Percentiles rank a stretch among this genome's conserved stretches.
These are phyloP conservation scores for Euplexia lucipara DNA, from an alignment of 2,888 invertebrate species.

Conservation along the genomic window DNA sequence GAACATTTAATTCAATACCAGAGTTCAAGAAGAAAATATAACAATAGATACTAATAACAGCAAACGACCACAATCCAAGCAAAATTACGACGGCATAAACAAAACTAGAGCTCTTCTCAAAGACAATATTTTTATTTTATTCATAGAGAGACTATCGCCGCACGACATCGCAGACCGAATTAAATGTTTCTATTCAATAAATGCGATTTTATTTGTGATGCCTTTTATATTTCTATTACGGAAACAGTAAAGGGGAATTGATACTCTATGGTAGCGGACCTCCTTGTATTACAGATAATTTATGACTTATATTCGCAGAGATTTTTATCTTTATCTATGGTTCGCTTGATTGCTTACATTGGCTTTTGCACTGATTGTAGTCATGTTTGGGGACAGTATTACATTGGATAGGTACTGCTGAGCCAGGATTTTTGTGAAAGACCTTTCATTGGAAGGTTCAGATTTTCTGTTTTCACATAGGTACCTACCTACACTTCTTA, in stretches of 20 bases:
- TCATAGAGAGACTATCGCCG: conserved; percentile 76
- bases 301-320: conserved; percentile 79
- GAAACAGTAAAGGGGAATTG: conserved; percentile 77
- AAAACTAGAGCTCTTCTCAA: conserved; percentile 53
- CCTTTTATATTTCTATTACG: conserved; percentile 87
- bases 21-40: too few species aligned
- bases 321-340: conserved; percentile 84
- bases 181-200: conserved; percentile 85
- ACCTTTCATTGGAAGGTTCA: too few species aligned
- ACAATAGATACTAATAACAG: conserved; percentile 1
- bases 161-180: conserved; percentile 73
- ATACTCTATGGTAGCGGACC: conserved; percentile 68
- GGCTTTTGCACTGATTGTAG: conserved; percentile 66
- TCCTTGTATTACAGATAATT: conserved; percentile 79
- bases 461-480: too few species aligned
- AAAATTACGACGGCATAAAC: conserved; percentile 41
- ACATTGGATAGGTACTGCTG: conserved; percentile 49
- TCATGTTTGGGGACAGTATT: conserved; percentile 56
- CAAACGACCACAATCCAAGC: conserved; percentile 17
- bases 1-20: too few species aligned
- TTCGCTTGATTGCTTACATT: conserved; percentile 72
- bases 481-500: too few species aligned
- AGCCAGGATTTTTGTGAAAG: conserved; percentile 21
- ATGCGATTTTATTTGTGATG: conserved; percentile 77
- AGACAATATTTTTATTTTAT: conserved; percentile 82